Evolutionary conservation across 2,797 vertebrate genomes (phyloP).

Genomic region (Stomatorhinus walkeri): DNA sequence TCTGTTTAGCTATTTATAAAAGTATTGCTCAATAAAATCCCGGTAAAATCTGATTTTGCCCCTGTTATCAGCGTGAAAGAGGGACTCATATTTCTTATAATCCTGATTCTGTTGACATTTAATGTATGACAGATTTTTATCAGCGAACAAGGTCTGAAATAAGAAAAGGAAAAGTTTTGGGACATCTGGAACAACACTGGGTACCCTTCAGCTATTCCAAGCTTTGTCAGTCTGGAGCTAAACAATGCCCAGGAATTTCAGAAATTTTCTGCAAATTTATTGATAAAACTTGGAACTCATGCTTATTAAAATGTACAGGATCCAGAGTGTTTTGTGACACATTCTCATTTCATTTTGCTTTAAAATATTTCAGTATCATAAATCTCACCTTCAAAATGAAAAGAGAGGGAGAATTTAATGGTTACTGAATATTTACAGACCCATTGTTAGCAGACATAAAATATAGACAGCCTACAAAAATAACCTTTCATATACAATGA

Average conservation of each 20-base stretch:
- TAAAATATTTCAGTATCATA: conserved; percentile 50
- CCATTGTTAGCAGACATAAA: conserved; percentile 51
- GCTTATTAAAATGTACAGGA: background rate
- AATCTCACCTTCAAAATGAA: conserved; percentile 54
- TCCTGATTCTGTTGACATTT: background rate
- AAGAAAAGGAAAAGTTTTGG: background rate
- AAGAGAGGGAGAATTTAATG: conserved; percentile 38
- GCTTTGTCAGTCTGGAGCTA: background rate
- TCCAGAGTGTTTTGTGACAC: background rate
- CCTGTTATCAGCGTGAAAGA: background rate
- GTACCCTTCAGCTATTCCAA: background rate
- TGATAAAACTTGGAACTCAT: background rate
- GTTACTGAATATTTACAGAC: conserved; percentile 47
- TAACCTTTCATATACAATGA: conserved; percentile 32
- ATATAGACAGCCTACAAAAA: conserved; percentile 25
- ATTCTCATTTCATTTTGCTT: conserved; percentile 1
- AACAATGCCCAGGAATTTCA: background rate
- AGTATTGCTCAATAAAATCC: background rate
- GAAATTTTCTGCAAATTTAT: background rate
- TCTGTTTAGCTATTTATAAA: background rate
- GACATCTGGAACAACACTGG: background rate
- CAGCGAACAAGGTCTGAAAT: background rate
- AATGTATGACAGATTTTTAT: conserved; percentile 1
- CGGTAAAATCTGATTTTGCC: background rate
- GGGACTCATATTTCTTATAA: background rate